A percentile compares a stretch with the other conserved stretches of the same genome.
Conservation (phyloP, 1,140 invertebrate genomes). For the Leptinotarsa undecemlineata region DNA sequence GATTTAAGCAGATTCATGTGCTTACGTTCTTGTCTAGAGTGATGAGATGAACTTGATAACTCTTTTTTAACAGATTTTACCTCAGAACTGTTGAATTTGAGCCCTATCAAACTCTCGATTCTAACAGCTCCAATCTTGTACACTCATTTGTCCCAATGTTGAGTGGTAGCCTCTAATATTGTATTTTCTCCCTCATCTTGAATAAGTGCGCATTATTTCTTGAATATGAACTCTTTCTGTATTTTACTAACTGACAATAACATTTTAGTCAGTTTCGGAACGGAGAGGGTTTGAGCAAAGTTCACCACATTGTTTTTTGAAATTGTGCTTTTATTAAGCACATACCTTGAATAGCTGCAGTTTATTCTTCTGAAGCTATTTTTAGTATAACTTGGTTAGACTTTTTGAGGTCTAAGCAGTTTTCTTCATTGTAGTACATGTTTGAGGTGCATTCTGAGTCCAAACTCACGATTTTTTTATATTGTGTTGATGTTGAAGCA, state of each 20-base stretch:
- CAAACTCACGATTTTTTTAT: not conserved
- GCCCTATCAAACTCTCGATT: not conserved
- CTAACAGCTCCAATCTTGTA: not conserved
- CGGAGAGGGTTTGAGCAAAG: not conserved
- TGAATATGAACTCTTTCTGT: not conserved
- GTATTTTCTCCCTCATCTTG: constrained; percentile 13
- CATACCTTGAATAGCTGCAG: not conserved
- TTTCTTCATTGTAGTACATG: constrained; percentile 40
- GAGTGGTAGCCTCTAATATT: constrained; percentile 15
- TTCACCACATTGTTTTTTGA: not conserved
- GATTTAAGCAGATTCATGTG: not conserved
- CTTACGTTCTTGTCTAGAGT: not conserved
- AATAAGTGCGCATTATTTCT: constrained; percentile 10
- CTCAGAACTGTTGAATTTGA: not conserved
- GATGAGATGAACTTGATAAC: not conserved
- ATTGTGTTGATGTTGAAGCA: not conserved
- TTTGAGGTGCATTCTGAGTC: not conserved
- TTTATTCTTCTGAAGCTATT: not conserved
- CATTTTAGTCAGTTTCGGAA: constrained; percentile 6
- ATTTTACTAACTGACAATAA: constrained; percentile 35
- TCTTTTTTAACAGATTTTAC: not conserved
- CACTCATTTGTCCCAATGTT: not conserved
- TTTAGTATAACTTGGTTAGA: not conserved
- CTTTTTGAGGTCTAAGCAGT: not conserved
- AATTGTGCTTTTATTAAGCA: not conserved